A percentile compares a stretch with the other conserved stretches of the same genome.
These are phyloP conservation scores for Campylomormyrus numenius DNA, from an alignment of 2,113 vertebrate genomes.

Conservation along the genomic window DNA sequence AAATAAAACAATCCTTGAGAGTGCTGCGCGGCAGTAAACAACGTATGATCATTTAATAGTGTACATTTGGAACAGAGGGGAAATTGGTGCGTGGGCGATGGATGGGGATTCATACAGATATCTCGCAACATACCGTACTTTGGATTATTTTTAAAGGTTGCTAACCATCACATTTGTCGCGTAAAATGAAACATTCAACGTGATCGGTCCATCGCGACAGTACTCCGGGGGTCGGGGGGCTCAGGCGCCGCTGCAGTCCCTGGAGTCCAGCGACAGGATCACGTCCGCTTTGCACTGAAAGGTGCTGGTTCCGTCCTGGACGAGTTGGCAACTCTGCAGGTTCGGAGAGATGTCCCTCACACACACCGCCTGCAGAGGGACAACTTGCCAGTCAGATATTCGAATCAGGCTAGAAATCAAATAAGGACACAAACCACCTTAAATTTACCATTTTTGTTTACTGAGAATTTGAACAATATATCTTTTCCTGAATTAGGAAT, in stretches of 20 bases:
- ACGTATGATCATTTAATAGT: slow-evolving; percentile 43
- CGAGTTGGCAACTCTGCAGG: slow-evolving; percentile 65
- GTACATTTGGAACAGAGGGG: slow-evolving; percentile 34
- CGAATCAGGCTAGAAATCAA: neutral
- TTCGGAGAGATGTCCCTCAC: slow-evolving; percentile 62
- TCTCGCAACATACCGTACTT: slow-evolving; percentile 26
- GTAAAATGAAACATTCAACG: slow-evolving; percentile 53
- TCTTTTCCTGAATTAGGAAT: neutral
- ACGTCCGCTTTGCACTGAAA: slow-evolving; percentile 66
- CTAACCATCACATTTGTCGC: slow-evolving; percentile 30
- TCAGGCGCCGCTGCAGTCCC: slow-evolving; percentile 54
- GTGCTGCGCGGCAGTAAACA: slow-evolving; percentile 47
- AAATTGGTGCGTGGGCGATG: neutral
- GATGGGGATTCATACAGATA: neutral
- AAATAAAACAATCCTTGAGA: slow-evolving; percentile 53
- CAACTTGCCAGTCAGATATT: neutral
- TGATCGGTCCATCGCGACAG: slow-evolving; percentile 33
- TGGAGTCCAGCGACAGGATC: slow-evolving; percentile 58
- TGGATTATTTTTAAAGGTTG: slow-evolving; percentile 31
- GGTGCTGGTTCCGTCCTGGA: slow-evolving; percentile 52
- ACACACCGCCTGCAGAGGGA: slow-evolving; percentile 56
- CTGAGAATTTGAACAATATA: neutral
- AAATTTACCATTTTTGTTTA: neutral
- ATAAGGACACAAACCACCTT: neutral
- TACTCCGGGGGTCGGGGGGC: neutral